These are phyloP conservation scores for Incurvaria masculella DNA, from an alignment of 2,888 invertebrate species.

Conservation along the genomic window DNA sequence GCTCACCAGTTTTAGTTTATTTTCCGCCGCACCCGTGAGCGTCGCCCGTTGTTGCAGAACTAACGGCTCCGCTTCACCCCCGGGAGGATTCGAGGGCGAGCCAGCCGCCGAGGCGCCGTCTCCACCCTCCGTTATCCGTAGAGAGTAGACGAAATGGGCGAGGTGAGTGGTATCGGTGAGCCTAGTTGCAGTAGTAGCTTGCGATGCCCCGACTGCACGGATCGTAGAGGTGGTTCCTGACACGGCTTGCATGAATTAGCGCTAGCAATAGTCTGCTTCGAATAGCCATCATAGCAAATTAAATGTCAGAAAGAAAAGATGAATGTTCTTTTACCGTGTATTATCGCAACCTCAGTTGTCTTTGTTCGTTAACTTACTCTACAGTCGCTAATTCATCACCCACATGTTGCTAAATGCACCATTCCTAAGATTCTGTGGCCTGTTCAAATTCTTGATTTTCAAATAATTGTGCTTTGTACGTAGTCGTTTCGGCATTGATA, in stretches of 20 bases:
- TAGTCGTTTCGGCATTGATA: too few relatives aligned
- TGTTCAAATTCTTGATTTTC: too few relatives aligned
- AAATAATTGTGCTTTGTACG: too few relatives aligned
- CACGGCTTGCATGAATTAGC: slow-evolving; percentile 30
- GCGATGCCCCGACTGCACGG: background rate
- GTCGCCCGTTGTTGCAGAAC: slow-evolving; percentile 51
- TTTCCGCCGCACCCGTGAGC: slow-evolving; percentile 49
- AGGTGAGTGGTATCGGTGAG: slow-evolving; percentile 48
- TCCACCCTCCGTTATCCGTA: slow-evolving; percentile 47
- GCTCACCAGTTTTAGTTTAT: slow-evolving; percentile 53
- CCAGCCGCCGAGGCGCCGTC: slow-evolving; percentile 44
- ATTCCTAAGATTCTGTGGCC: too few relatives aligned
- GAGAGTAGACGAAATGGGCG: slow-evolving; percentile 55
- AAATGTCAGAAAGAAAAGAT: too few relatives aligned
- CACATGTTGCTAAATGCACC: too few relatives aligned
- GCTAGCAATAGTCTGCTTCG: slow-evolving; percentile 30
- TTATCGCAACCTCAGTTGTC: too few relatives aligned
- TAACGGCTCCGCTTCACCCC: slow-evolving; percentile 46
- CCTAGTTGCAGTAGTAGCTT: background rate
- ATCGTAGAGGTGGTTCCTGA: background rate
- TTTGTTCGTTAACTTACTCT: too few relatives aligned
- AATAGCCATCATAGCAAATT: too few relatives aligned
- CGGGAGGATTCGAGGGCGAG: slow-evolving; percentile 49
- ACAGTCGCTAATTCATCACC: too few relatives aligned
- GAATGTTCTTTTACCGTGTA: too few relatives aligned